These are phyloP conservation scores for Theristicus caerulescens DNA, from an alignment of 2,113 vertebrate species.

Conservation along the genomic window DNA sequence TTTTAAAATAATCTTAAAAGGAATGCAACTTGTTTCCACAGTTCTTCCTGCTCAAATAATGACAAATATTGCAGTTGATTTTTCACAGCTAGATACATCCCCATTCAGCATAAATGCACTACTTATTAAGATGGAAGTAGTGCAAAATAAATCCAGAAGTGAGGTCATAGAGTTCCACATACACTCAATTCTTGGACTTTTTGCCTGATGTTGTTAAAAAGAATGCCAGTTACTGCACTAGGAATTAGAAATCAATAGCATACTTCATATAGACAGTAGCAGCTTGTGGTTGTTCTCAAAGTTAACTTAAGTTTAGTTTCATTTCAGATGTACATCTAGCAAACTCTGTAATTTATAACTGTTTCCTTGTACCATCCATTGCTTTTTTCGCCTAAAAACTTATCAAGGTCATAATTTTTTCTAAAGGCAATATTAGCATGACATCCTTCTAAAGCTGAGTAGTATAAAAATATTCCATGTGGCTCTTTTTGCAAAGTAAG, in stretches of 20 bases:
- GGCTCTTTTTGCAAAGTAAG: constrained; percentile 10
- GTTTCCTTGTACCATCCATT: neutral
- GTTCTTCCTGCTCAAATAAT: neutral
- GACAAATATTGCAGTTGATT: neutral
- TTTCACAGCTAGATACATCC: neutral
- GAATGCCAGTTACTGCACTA: neutral
- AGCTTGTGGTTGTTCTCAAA: neutral
- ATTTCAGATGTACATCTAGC: neutral
- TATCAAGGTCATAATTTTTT: neutral
- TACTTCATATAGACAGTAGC: neutral
- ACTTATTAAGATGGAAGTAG: neutral
- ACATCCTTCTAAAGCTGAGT: neutral
- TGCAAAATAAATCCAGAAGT: neutral
- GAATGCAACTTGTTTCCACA: neutral
- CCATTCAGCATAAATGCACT: neutral
- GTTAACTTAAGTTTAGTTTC: neutral
- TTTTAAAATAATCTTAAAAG: neutral
- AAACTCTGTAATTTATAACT: neutral
- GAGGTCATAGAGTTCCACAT: neutral
- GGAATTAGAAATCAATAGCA: neutral
- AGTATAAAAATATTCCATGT: neutral
- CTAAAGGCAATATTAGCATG: neutral
- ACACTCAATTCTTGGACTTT: neutral
- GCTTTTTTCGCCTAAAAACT: neutral
- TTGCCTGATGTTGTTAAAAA: neutral